A percentile compares a stretch with the other conserved stretches of the same genome.
These are phyloP conservation scores for Perizoma affinitatum DNA, from an alignment of 2,888 invertebrate species.

Conservation along the genomic window DNA sequence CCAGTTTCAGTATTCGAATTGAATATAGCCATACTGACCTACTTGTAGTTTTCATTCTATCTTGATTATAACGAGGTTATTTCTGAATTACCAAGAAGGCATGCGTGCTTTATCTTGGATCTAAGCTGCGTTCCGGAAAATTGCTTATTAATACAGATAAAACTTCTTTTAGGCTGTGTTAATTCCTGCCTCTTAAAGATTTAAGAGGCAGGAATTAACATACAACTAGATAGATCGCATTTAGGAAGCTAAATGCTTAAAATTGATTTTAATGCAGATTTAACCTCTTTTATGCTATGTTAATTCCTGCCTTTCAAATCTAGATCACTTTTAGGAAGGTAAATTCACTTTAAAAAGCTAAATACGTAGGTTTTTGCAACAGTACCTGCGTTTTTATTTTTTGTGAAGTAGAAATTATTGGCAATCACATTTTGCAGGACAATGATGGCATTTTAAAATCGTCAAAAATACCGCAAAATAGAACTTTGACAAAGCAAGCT, in stretches of 20 bases:
- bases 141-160: constrained; percentile 31
- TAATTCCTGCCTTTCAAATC: no score
- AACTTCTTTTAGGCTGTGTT: no score
- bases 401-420: not conserved
- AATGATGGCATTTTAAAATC: no score
- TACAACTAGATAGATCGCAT: constrained; percentile 36
- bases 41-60: not conserved
- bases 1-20: no score
- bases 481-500: constrained; percentile 15
- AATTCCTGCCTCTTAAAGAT: constrained; percentile 23
- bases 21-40: no score
- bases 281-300: no score
- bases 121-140: constrained; percentile 33
- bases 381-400: constrained; percentile 1
- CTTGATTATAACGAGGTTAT: constrained; percentile 24
- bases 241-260: constrained; percentile 5
- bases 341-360: no score
- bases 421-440: not conserved
- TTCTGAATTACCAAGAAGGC: constrained; percentile 21
- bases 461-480: not conserved
- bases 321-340: constrained; percentile 31
- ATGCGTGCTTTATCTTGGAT: constrained; percentile 37
- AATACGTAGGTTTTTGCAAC: constrained; percentile 7
- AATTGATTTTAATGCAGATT: no score
- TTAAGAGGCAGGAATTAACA: no score